These are phyloP conservation scores for Drosophila burlai DNA, from an alignment of 1,140 invertebrate species.

Conservation along the genomic window DNA sequence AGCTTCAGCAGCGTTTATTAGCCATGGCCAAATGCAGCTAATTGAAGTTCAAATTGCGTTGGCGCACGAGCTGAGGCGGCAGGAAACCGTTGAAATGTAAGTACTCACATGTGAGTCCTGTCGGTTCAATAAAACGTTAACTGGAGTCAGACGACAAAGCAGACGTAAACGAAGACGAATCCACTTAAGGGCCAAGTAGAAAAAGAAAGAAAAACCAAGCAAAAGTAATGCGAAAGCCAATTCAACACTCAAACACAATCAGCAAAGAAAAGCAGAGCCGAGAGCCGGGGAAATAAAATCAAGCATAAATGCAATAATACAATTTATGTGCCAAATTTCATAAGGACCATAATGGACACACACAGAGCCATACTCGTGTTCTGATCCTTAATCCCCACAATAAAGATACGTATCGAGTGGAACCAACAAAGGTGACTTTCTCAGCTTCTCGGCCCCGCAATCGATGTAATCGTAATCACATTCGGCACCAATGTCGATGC, in stretches of 20 bases:
- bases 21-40: constrained; percentile 71
- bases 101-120: constrained; percentile 56
- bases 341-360: constrained; percentile 77
- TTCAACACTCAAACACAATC: constrained; percentile 78
- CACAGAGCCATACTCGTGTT: constrained; percentile 16
- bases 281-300: constrained; percentile 79
- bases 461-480: constrained; percentile 77
- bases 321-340: constrained; percentile 84
- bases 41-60: constrained; percentile 80
- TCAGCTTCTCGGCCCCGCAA: constrained; percentile 18
- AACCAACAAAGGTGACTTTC: constrained; percentile 78
- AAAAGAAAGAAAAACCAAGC: constrained; percentile 32
- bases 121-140: constrained; percentile 56
- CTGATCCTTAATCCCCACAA: constrained; percentile 50
- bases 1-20: constrained; percentile 55
- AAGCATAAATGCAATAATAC: constrained; percentile 85
- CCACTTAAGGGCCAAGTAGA: constrained; percentile 59
- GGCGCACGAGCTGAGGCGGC: constrained; percentile 29
- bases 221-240: constrained; percentile 64
- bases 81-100: constrained; percentile 77
- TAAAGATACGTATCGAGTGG: constrained; percentile 39
- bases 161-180: constrained; percentile 69
- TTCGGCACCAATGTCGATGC: constrained; percentile 61
- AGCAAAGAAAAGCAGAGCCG: constrained; percentile 37
- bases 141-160: constrained; percentile 50